phyloP scores from a whole-genome alignment of 2,888 invertebrate genomes.

The Cheilosia pagana region DNA sequence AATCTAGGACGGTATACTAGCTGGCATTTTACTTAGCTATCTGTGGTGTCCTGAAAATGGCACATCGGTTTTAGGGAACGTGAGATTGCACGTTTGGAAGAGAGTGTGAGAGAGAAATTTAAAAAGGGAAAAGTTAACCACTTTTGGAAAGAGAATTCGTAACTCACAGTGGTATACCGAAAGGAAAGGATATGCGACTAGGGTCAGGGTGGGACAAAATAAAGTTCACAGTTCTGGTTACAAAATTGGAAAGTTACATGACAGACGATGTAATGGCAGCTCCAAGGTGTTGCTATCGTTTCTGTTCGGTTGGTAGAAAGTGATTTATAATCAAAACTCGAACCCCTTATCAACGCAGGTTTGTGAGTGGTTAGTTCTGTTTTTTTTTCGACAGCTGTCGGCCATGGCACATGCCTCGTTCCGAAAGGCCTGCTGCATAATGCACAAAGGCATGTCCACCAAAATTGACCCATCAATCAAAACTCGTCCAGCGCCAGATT shows the following conservation, averaged over 20 bases:
- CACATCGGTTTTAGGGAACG: constrained; percentile 25
- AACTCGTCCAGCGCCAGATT: constrained; percentile 67
- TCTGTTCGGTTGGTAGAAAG: constrained; percentile 66
- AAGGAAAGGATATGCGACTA: not conserved
- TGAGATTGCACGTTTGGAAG: constrained; percentile 12
- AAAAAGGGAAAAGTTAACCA: constrained; percentile 45
- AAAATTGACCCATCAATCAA: constrained; percentile 73
- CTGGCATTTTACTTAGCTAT: not conserved
- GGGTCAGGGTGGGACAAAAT: not conserved
- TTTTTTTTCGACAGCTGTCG: not conserved
- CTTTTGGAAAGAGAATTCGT: constrained; percentile 1
- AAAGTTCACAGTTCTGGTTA: not conserved
- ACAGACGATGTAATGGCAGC: not conserved
- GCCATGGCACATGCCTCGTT: not conserved
- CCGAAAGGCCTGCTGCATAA: too few species aligned
- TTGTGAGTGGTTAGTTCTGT: not conserved
- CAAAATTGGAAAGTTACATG: not conserved
- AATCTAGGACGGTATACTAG: constrained; percentile 28
- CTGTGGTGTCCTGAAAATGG: constrained; percentile 1
- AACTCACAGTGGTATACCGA: not conserved
- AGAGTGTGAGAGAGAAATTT: constrained; percentile 36
- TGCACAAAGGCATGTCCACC: constrained; percentile 13
- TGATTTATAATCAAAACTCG: constrained; percentile 59
- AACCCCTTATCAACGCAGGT: constrained; percentile 26
- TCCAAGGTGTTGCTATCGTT: constrained; percentile 8